phyloP scores from a whole-genome alignment of 2,888 invertebrate genomes.

The Notodonta dromedarius region DNA sequence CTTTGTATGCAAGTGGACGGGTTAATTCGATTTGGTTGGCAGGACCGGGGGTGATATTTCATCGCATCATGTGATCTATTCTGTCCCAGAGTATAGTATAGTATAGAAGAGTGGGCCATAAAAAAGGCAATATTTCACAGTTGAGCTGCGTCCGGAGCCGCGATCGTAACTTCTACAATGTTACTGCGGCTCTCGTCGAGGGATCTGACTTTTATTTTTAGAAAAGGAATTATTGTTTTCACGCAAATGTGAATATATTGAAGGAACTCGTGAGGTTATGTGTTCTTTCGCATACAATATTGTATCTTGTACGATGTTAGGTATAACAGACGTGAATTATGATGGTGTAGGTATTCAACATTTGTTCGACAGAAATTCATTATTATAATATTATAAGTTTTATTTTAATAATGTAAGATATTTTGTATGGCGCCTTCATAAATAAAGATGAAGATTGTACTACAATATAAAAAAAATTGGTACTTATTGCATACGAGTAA shows the following conservation, averaged over 20 bases:
- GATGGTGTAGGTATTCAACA: no score
- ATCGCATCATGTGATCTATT: slow-evolving; percentile 84
- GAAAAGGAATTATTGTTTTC: slow-evolving; percentile 65
- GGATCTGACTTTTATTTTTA: slow-evolving; percentile 71
- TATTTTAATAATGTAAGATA: no score
- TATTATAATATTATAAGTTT: no score
- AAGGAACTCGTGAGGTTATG: slow-evolving; percentile 7
- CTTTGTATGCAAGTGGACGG: slow-evolving; percentile 83
- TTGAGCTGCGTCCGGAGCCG: slow-evolving; percentile 77
- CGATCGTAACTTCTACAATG: slow-evolving; percentile 83
- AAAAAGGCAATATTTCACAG: slow-evolving; percentile 84
- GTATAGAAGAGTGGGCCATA: slow-evolving; percentile 82
- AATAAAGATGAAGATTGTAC: no score
- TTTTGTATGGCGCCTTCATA: no score
- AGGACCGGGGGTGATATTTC: slow-evolving; percentile 81
- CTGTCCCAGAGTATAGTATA: slow-evolving; percentile 73
- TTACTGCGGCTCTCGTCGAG: slow-evolving; percentile 72
- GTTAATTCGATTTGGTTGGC: slow-evolving; percentile 81
- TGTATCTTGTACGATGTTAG: no score
- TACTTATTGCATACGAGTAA: no score
- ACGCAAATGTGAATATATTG: slow-evolving; percentile 44
- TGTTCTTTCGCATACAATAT: not conserved
- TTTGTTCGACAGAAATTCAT: no score
- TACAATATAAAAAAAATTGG: no score
- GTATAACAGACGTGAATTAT: no score